A percentile compares a stretch with the other conserved stretches of the same genome.
Conservation (phyloP, 2,888 invertebrate species). For the Drosophila testacea region DNA sequence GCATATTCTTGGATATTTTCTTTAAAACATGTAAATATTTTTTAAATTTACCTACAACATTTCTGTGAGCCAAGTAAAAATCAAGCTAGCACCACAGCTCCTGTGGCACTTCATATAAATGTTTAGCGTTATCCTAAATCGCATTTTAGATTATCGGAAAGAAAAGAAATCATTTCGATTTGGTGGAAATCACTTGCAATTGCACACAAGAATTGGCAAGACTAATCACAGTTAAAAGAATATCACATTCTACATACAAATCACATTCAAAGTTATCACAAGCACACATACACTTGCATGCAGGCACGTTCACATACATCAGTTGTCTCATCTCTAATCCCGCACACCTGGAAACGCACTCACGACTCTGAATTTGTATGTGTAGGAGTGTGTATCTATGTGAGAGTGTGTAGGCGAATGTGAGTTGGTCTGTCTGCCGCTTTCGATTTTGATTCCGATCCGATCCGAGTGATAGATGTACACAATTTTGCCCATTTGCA, state of each 20-base stretch:
- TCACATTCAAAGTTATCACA: constrained; percentile 35
- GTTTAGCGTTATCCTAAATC: background rate
- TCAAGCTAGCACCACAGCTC: background rate
- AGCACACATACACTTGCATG: constrained; percentile 1
- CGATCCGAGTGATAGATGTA: constrained; percentile 80
- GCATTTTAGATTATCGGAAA: background rate
- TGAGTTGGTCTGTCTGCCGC: constrained; percentile 29
- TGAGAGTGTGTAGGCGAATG: constrained; percentile 16
- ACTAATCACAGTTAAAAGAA: constrained; percentile 49
- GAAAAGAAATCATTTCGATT: constrained; percentile 17
- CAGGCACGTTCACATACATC: constrained; percentile 10
- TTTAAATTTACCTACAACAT: background rate
- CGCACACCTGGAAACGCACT: constrained; percentile 67
- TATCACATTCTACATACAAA: constrained; percentile 39
- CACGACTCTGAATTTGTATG: constrained; percentile 28
- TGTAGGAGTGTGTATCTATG: constrained; percentile 5
- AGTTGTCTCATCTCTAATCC: constrained; percentile 68
- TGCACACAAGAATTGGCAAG: constrained; percentile 12
- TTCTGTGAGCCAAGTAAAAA: background rate
- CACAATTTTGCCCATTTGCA: constrained; percentile 78
- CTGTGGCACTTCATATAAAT: background rate
- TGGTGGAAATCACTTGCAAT: constrained; percentile 18
- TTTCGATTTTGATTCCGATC: constrained; percentile 60
- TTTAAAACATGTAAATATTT: no score
- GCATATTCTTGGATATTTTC: no score